phyloP scores from a whole-genome alignment of 2,888 invertebrate species.

The Podabrus alpinus region DNA sequence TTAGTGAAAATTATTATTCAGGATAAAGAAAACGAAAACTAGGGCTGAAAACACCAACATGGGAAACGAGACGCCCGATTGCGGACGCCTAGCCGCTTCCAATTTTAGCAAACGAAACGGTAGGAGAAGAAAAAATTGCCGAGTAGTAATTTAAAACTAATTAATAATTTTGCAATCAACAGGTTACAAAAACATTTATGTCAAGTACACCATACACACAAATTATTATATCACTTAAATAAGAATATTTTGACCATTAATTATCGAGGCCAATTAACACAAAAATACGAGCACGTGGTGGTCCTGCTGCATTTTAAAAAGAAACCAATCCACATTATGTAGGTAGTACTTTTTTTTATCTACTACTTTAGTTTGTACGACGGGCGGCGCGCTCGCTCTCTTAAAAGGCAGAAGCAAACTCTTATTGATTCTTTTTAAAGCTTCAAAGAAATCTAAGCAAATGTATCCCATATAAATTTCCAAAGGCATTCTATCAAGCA shows the following conservation, averaged over 20 bases:
- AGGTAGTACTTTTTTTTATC: neutral
- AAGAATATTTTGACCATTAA: neutral
- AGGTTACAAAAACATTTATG: neutral
- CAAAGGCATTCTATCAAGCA: neutral
- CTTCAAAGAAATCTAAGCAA: neutral
- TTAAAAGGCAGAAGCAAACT: neutral
- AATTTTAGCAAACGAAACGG: neutral
- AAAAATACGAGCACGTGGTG: neutral
- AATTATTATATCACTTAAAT: neutral
- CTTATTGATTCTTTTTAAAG: neutral
- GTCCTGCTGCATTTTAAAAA: neutral
- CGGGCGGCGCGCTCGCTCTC: neutral
- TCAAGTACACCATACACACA: neutral
- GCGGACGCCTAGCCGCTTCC: neutral
- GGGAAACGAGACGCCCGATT: neutral
- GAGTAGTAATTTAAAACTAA: neutral
- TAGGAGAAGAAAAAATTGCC: neutral
- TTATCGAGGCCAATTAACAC: neutral
- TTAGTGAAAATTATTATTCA: neutral
- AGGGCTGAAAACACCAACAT: neutral
- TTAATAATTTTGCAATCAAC: neutral
- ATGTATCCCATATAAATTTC: neutral
- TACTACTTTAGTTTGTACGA: neutral
- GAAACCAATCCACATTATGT: neutral
- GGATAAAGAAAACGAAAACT: neutral